Conservation (phyloP, 2,113 vertebrate species). For the Hemiprocne comata region DNA sequence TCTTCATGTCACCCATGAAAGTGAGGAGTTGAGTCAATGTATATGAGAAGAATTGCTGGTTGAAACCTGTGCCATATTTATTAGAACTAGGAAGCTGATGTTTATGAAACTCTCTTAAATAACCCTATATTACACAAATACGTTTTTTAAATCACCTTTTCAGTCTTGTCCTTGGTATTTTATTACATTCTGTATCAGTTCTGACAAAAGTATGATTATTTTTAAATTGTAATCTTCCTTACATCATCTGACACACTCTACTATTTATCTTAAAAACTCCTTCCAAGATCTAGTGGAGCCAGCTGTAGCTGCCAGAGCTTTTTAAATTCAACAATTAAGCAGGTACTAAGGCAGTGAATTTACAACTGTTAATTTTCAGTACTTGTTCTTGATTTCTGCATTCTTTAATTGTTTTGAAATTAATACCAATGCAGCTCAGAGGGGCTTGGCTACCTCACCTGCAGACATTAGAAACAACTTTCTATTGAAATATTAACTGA, state of each 20-base stretch:
- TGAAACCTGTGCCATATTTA: not conserved
- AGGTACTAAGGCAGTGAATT: conserved; percentile 43
- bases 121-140: not conserved
- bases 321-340: conserved; percentile 70
- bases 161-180: conserved; percentile 48
- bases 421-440: not conserved
- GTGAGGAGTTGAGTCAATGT: not conserved
- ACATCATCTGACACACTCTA: conserved; percentile 39
- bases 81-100: not conserved
- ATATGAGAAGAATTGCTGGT: not conserved
- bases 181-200: conserved; percentile 6
- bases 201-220: conserved; percentile 32
- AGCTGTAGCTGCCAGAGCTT: conserved; percentile 63
- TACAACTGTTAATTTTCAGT: conserved; percentile 50
- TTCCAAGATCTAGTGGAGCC: conserved; percentile 59
- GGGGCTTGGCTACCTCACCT: not conserved
- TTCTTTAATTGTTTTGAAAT: conserved; percentile 10
- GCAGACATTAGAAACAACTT: not conserved
- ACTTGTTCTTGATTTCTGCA: conserved; percentile 9
- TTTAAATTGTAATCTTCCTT: conserved; percentile 55
- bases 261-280: conserved; percentile 14
- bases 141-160: not conserved
- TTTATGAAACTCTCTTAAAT: conserved; percentile 9
- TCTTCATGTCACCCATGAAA: not conserved
- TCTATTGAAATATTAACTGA: not conserved